Base-by-base conservation (phyloP, 2,113 vertebrate species). In the Pachypanchax playfairii region DNA sequence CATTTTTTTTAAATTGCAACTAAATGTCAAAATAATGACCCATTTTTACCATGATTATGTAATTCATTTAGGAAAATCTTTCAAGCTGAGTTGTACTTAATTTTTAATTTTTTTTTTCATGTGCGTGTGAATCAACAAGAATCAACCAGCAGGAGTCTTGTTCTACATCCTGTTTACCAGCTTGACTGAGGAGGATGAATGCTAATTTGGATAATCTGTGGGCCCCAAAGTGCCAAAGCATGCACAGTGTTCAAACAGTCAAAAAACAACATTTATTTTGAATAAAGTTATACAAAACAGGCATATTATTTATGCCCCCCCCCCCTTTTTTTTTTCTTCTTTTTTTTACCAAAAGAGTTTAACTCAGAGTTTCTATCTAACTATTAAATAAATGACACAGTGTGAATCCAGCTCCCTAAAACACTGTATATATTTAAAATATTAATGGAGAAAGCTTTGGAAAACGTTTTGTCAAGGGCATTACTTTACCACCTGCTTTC, bases 81-180 rank as follows among this genome's bases (percentile, higher is more conserved):
- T 26, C 14, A 13, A 11, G 48, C 48, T 31, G 28, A 31, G 28
- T 33, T 20, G n/a, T 33, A 29, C 20, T 51, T 51, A 31, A 51
- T 13, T 33, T 31, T n/a, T n/a, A n/a, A n/a, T n/a, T n/a, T n/a
- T n/a, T 51, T 18, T 5, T 20, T 51, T 50, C n/a, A 11, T 31
- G 48, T 51, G 48, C 33, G 48, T 42, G 48, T 13, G 48, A 33
- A 33, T 33, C 26, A 50, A 29, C 26, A 33, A 33, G 48, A 51
- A 51, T 33, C n/a, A 29, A 21, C 28, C 48, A 51, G 48, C 28
- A 51, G 48, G 48, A 51, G 48, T 51, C 28, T 51, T 51, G 48
- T 20, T 20, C 10, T 31, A 31, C 48, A 51, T 51, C 9, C 48
- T 51, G 48, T 51, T 31, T 51, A 33, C 48, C 28, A 51, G 48